Base-by-base conservation (phyloP, 1,140 invertebrate species). In the Frieseomelitta varia region DNA sequence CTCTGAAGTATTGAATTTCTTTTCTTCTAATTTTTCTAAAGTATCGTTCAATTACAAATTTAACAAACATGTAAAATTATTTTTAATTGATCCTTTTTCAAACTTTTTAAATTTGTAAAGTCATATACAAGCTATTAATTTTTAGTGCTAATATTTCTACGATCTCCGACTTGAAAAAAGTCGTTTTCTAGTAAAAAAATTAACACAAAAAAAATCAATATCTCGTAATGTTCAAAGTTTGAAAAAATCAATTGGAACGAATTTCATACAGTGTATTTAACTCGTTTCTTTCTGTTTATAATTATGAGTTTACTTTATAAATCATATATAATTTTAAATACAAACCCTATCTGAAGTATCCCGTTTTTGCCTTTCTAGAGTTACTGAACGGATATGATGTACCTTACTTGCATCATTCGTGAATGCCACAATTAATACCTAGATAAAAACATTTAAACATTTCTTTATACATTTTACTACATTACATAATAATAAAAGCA, bases 371-470 rank as follows among this genome's bases (percentile, higher is more conserved):
- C 90, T 91, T 67, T 74, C 84, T 24, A 86, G 71, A 72, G 79
- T 84, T 14, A 86, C 74, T 6, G 94, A 92, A 53, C 93, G 87
- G 4, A 91, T 90, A 73, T 93, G 90, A 58, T 91, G 92, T 21
- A 93, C 93, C 90, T 97, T 96, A 86, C 96, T 96, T 15, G 96
- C 95, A 95, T 97, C 96, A 88, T 96, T 96, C 15, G 96, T 95
- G 63, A 97, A 95, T 30, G 95, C 95, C 58, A 95, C 95, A 73
- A 97, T 95, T 47, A 97, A 90, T 71, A 94, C 92, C 95, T 95
- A 79, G 63, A 86, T 79, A 53, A 73, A 79, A 74, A 12, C 76
- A 76, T 24, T 39, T 12, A 71, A 71, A 30, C 8, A 2, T 65
- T 17, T 58, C 4, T 56, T 47, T 47, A 14, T 47, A 47, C 15